These are phyloP conservation scores for Oreochromis spilurus DNA, from an alignment of 2,113 vertebrate genomes.

Conservation along the genomic window DNA sequence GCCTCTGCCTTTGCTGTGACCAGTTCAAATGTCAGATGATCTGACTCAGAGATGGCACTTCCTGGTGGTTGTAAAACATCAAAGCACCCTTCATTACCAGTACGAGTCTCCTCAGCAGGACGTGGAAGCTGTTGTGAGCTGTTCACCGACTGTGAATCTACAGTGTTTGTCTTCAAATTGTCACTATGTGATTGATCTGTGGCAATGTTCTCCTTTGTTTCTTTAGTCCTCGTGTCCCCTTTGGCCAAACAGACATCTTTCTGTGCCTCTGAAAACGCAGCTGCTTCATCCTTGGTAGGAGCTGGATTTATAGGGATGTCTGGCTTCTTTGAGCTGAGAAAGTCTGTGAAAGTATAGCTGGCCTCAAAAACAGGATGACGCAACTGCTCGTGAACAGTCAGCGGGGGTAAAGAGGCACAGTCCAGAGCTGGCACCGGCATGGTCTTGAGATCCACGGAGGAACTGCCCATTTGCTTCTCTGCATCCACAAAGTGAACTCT, in stretches of 20 bases:
- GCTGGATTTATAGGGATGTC: constrained; percentile 1
- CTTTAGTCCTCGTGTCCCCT: neutral
- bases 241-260: neutral
- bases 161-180: neutral
- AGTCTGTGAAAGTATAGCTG: constrained; percentile 65
- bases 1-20: neutral
- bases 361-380: constrained; percentile 71
- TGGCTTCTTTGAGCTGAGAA: constrained; percentile 39
- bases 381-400: constrained; percentile 73
- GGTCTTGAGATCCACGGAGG: neutral
- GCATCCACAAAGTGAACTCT: constrained; percentile 55
- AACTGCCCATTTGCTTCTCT: constrained; percentile 25
- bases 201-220: neutral
- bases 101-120: neutral
- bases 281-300: neutral
- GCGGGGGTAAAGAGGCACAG: constrained; percentile 69
- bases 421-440: constrained; percentile 1
- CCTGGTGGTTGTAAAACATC: neutral
- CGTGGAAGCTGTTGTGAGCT: neutral
- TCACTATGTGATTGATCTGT: neutral
- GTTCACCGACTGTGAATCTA: neutral
- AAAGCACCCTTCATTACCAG: neutral
- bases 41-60: neutral
- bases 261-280: neutral
- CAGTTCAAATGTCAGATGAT: neutral